Evolutionary conservation across 2,888 invertebrate species (phyloP).

Genomic region (Cephus pulcher): DNA sequence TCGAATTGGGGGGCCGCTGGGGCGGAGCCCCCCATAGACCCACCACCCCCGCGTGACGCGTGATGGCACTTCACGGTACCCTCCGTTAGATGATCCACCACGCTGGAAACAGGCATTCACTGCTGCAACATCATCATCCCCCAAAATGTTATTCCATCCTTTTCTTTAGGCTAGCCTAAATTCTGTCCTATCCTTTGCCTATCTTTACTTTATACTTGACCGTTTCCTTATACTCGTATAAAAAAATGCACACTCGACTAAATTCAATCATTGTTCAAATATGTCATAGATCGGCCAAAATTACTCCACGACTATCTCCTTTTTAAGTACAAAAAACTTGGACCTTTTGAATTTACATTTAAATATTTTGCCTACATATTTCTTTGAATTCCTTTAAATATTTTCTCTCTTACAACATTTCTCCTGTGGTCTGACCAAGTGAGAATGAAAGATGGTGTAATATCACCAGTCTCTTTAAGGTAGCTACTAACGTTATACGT

Average conservation of each 20-base stretch:
- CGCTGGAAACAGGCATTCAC: conserved; percentile 8
- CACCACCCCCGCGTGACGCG: conserved; percentile 65
- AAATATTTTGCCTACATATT: too few relatives aligned
- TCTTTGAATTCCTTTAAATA: too few relatives aligned
- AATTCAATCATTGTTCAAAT: not conserved
- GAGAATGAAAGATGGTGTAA: not conserved
- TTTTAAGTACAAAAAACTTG: too few relatives aligned
- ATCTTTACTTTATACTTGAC: not conserved
- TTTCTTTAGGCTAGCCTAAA: too few relatives aligned
- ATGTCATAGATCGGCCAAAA: not conserved
- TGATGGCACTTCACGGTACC: conserved; percentile 42
- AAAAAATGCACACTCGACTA: not conserved
- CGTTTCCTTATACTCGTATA: not conserved
- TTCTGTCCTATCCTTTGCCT: not conserved
- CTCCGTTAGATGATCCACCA: not conserved
- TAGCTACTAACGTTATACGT: not conserved
- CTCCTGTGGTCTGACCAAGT: not conserved
- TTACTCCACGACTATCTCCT: not conserved
- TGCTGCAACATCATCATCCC: conserved; percentile 1
- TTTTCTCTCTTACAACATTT: too few relatives aligned
- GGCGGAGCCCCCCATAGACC: conserved; percentile 66
- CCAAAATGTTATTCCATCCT: not conserved
- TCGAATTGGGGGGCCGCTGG: conserved; percentile 63
- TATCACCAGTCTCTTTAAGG: not conserved
- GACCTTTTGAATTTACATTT: too few relatives aligned